Conservation (phyloP, 2,888 invertebrate species). For the Beris chalybata region DNA sequence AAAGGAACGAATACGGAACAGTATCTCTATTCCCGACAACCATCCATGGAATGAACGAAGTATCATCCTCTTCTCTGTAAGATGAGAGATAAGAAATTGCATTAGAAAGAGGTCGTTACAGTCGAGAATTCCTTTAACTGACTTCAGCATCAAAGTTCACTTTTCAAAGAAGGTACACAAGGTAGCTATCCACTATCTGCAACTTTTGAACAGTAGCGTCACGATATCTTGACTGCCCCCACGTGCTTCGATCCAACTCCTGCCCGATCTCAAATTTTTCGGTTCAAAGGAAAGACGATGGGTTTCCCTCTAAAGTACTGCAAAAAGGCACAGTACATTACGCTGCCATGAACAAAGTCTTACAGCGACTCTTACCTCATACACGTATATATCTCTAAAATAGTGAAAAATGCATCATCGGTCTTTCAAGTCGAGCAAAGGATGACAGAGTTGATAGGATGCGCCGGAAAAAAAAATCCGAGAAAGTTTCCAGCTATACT, state of each 20-base stretch:
- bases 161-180: slow-evolving; percentile 1
- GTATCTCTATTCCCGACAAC: too few relatives aligned
- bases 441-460: neutral
- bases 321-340: slow-evolving; percentile 7
- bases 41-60: too few relatives aligned
- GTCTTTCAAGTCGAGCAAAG: neutral
- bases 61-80: too few relatives aligned
- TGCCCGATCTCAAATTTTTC: slow-evolving; percentile 16
- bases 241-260: neutral
- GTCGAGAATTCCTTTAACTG: neutral
- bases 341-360: neutral
- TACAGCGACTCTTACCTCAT: too few relatives aligned
- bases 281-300: neutral
- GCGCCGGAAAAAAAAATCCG: neutral
- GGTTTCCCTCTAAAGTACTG: neutral
- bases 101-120: slow-evolving; percentile 7
- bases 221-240: neutral
- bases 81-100: neutral
- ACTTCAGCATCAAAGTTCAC: neutral
- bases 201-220: neutral
- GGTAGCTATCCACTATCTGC: slow-evolving; percentile 4
- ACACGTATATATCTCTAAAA: neutral
- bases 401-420: slow-evolving; percentile 12
- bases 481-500: too few relatives aligned
- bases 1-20: too few relatives aligned